A percentile compares a stretch with the other conserved stretches of the same genome.
Evolutionary conservation across 2,888 invertebrate species (phyloP).

Genomic region (Cerceris ruficornis): DNA sequence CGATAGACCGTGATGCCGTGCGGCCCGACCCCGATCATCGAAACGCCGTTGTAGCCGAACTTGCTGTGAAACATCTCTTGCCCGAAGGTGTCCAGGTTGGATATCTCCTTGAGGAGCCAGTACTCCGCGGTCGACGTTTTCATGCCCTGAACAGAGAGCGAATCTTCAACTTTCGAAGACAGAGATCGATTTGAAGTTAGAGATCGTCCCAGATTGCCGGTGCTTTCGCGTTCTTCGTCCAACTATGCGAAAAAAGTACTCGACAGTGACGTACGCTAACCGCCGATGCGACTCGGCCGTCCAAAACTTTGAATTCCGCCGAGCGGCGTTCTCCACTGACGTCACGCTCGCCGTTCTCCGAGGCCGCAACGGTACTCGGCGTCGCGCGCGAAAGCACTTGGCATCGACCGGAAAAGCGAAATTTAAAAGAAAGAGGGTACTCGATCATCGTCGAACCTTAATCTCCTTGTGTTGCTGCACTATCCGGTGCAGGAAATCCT

Average conservation of each 20-base stretch:
- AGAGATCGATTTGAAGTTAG: too few species aligned
- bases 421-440: not conserved
- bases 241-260: too few species aligned
- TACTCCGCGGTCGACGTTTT: constrained; percentile 91
- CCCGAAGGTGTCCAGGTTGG: constrained; percentile 91
- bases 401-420: not conserved
- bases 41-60: constrained; percentile 83
- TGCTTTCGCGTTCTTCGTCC: too few species aligned
- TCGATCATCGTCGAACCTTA: constrained; percentile 69
- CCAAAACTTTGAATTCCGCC: too few species aligned
- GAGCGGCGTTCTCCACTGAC: too few species aligned
- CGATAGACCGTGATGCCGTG: constrained; percentile 90
- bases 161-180: too few species aligned
- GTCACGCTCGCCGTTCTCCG: too few species aligned
- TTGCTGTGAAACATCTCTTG: constrained; percentile 92
- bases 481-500: constrained; percentile 86
- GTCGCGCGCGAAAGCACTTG: too few species aligned
- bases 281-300: too few species aligned
- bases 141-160: constrained; percentile 83
- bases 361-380: too few species aligned
- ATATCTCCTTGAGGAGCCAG: constrained; percentile 91
- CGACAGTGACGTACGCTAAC: too few species aligned
- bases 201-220: too few species aligned
- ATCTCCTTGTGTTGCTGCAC: constrained; percentile 86
- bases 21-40: constrained; percentile 90